These are phyloP conservation scores for Sorex maritimensis DNA, from an alignment of 2,797 vertebrate genomes.

Conservation along the genomic window DNA sequence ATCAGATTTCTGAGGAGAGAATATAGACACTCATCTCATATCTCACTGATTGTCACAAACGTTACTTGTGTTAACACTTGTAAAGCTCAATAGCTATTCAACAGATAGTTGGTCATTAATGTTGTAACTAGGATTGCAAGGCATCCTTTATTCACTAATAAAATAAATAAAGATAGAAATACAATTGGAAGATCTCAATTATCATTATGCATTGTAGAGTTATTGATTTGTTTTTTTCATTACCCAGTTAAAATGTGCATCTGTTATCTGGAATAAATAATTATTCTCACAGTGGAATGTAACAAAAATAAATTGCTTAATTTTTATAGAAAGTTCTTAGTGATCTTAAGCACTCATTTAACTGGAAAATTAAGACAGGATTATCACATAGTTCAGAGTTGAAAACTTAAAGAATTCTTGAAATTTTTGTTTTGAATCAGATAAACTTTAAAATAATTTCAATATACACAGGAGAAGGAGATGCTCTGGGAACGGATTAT, in stretches of 20 bases:
- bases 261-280: conserved; percentile 28
- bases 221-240: conserved; percentile 3
- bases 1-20: neutral
- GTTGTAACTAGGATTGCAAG: neutral
- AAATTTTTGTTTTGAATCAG: conserved; percentile 61
- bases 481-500: conserved; percentile 29
- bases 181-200: neutral
- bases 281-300: neutral
- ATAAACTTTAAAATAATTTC: conserved; percentile 43
- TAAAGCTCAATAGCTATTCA: neutral
- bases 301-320: neutral
- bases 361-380: neutral
- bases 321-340: neutral
- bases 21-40: neutral
- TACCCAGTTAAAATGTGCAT: neutral
- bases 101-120: neutral
- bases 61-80: neutral
- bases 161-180: neutral
- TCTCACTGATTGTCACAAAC: neutral
- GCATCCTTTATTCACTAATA: neutral
- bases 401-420: neutral
- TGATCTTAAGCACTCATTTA: neutral
- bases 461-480: neutral
- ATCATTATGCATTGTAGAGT: neutral
- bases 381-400: neutral